These are phyloP conservation scores for Dendrolimus pini DNA, from an alignment of 2,888 invertebrate genomes.

Conservation along the genomic window DNA sequence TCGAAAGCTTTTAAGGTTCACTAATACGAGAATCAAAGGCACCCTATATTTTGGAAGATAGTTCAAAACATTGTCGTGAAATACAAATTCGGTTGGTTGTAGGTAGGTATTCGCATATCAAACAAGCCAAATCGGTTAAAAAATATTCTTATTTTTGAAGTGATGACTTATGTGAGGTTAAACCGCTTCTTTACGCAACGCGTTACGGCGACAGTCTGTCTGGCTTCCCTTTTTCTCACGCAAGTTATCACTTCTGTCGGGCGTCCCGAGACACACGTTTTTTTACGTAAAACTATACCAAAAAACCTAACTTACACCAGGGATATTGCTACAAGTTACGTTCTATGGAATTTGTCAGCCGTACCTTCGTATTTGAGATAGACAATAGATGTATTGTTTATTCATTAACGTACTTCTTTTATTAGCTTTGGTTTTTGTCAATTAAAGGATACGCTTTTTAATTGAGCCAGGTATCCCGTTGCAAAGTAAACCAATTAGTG, in stretches of 20 bases:
- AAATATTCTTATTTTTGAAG: no score
- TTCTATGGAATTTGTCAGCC: no score
- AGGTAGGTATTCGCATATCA: no score
- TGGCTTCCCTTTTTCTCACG: no score
- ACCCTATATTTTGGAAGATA: slow-evolving; percentile 19
- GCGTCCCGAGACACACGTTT: no score
- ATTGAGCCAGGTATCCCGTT: slow-evolving; percentile 54
- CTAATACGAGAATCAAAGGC: slow-evolving; percentile 20
- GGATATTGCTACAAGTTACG: no score
- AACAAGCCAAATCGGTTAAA: no score
- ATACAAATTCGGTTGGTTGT: slow-evolving; percentile 9
- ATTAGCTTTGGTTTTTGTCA: slow-evolving; percentile 40
- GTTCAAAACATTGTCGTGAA: slow-evolving; percentile 16
- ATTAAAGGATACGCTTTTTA: slow-evolving; percentile 56
- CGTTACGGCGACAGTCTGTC: no score
- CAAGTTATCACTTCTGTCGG: no score
- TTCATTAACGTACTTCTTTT: slow-evolving; percentile 29
- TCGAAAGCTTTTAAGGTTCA: slow-evolving; percentile 27
- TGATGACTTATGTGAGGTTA: no score
- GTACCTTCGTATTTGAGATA: no score
- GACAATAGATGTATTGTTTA: slow-evolving; percentile 18
- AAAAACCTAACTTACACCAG: no score
- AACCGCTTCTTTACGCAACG: background rate
- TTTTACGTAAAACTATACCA: background rate
- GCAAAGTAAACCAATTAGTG: slow-evolving; percentile 71